Percentiles rank a stretch among this genome's conserved stretches.
Evolutionary conservation across 1,140 invertebrate genomes (phyloP).

Genomic region (Rhopalosiphum maidis): DNA sequence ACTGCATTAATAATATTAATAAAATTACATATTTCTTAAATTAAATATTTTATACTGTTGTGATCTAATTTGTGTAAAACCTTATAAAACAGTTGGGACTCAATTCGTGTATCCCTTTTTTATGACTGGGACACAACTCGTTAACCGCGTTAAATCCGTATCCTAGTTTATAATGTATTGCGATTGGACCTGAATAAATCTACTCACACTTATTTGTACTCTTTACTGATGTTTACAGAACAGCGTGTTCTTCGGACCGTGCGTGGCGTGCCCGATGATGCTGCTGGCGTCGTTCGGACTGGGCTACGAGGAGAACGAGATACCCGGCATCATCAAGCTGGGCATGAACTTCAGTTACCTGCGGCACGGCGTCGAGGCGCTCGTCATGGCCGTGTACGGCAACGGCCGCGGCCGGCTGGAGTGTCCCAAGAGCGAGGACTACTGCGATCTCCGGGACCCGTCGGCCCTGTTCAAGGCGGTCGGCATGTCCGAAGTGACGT

Average conservation of each 20-base stretch:
- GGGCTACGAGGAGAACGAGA: conserved; percentile 69
- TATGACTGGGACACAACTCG: too few species aligned
- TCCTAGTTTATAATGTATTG: too few species aligned
- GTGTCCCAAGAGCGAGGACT: conserved; percentile 72
- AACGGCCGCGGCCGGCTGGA: conserved; percentile 71
- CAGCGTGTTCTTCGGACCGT: conserved; percentile 79
- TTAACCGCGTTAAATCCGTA: too few species aligned
- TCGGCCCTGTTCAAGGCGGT: conserved; percentile 60
- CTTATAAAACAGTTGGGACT: too few species aligned
- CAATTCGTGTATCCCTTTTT: too few species aligned
- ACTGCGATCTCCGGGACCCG: conserved; percentile 72
- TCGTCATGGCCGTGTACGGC: conserved; percentile 80
- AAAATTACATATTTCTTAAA: too few species aligned
- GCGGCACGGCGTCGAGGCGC: conserved; percentile 79
- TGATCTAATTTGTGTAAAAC: too few species aligned
- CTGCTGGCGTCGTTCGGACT: conserved; percentile 78
- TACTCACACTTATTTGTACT: background rate
- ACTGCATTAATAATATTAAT: too few species aligned
- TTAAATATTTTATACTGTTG: too few species aligned
- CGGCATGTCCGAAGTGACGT: conserved; percentile 70
- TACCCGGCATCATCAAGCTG: conserved; percentile 74
- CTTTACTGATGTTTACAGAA: conserved; percentile 68
- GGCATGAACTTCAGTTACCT: conserved; percentile 86
- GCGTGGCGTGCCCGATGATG: conserved; percentile 76
- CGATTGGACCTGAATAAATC: too few species aligned